phyloP scores from a whole-genome alignment of 2,888 invertebrate genomes.

The Tubulanus polymorphus region DNA sequence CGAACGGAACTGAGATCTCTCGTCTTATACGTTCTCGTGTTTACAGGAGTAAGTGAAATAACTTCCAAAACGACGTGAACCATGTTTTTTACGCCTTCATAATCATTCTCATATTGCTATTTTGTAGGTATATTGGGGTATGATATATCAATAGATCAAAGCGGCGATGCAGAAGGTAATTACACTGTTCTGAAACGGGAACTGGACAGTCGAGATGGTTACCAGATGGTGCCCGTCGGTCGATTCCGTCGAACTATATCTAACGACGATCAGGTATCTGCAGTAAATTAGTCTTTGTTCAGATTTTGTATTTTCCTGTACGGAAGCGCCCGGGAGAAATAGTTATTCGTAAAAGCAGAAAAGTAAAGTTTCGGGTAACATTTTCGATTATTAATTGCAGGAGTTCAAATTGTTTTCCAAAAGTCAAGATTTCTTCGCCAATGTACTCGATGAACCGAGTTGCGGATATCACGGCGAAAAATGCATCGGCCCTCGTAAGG shows the following conservation, averaged over 20 bases:
- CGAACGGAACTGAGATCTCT: constrained; percentile 69
- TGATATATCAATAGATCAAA: constrained; percentile 40
- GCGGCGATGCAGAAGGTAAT: constrained; percentile 50
- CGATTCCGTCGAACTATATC: no score
- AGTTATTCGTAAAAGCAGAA: no score
- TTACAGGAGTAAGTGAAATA: constrained; percentile 74
- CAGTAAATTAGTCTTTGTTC: no score
- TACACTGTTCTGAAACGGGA: constrained; percentile 42
- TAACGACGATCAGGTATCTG: no score
- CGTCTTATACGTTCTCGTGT: constrained; percentile 60
- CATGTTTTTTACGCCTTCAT: no score
- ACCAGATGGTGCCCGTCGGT: constrained; percentile 45
- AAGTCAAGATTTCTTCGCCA: constrained; percentile 20
- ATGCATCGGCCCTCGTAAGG: constrained; percentile 18
- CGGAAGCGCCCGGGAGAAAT: no score
- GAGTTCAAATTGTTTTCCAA: constrained; percentile 16
- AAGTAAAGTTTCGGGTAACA: not conserved
- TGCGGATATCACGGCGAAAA: constrained; percentile 24
- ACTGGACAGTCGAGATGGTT: constrained; percentile 15
- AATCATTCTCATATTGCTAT: no score
- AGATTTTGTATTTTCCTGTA: no score
- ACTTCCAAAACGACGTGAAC: not conserved
- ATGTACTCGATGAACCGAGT: constrained; percentile 21
- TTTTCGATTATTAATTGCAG: constrained; percentile 11
- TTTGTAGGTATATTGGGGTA: constrained; percentile 47